phyloP scores from a whole-genome alignment of 2,113 vertebrate species.

The Cebidichthys violaceus region DNA sequence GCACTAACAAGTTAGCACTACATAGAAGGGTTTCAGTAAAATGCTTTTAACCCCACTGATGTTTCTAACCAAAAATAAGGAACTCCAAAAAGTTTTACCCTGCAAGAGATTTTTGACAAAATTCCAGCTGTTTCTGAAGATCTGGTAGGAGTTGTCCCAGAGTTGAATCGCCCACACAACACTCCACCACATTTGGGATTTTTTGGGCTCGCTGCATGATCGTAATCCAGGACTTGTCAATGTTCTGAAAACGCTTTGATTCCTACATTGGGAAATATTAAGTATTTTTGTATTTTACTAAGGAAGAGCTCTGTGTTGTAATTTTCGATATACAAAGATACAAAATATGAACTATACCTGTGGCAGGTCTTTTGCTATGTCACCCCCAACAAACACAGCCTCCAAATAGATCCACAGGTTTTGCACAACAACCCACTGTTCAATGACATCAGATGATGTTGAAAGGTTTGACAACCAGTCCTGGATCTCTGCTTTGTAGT shows the following conservation, averaged over 20 bases:
- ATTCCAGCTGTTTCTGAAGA: conserved; percentile 90
- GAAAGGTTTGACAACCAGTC: conserved; percentile 90
- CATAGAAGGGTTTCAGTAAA: not conserved
- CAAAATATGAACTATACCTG: conserved; percentile 81
- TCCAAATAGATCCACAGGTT: conserved; percentile 94
- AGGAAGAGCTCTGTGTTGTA: not conserved
- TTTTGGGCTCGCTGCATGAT: conserved; percentile 90
- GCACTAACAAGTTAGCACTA: not conserved
- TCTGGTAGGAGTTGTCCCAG: conserved; percentile 88
- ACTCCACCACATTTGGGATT: conserved; percentile 87
- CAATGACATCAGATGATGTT: conserved; percentile 88
- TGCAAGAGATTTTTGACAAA: conserved; percentile 92
- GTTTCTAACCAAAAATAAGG: not conserved
- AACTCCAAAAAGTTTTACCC: conserved; percentile 81
- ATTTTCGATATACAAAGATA: not conserved
- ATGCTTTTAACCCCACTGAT: not conserved
- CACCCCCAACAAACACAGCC: conserved; percentile 91
- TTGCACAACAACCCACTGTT: conserved; percentile 92
- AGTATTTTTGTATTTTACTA: not conserved
- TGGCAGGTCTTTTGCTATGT: conserved; percentile 92
- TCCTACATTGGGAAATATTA: conserved; percentile 78
- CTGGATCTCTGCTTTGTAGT: conserved; percentile 90
- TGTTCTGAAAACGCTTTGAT: conserved; percentile 90
- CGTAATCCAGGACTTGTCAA: conserved; percentile 92
- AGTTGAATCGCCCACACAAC: conserved; percentile 88